Conservation (phyloP, 2,888 invertebrate genomes). For the Belgica antarctica region DNA sequence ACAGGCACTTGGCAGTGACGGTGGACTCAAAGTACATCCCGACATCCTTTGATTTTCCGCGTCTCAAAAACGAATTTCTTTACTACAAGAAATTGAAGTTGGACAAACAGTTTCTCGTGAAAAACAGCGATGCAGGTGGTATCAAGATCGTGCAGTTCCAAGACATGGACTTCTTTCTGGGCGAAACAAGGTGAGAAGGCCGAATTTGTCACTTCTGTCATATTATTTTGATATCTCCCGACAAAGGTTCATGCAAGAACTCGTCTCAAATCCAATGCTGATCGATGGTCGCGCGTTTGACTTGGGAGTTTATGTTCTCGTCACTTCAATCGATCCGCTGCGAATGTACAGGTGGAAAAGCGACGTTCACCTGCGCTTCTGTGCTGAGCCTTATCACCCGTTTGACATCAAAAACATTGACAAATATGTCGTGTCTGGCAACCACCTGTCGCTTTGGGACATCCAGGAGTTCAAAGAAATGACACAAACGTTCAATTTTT, state of each 20-base stretch:
- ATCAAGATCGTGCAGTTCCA: background rate
- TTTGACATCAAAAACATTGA: background rate
- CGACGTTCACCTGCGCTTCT: constrained; percentile 20
- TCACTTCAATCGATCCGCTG: constrained; percentile 28
- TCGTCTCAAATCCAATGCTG: background rate
- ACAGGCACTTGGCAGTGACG: constrained; percentile 20
- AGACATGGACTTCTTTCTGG: background rate
- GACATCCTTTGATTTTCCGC: constrained; percentile 29
- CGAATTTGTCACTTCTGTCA: background rate
- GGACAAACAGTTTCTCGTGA: background rate
- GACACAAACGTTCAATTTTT: background rate
- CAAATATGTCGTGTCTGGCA: background rate
- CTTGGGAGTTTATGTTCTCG: constrained; percentile 25
- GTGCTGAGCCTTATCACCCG: constrained; percentile 13
- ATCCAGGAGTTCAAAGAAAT: background rate
- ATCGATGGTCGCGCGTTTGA: constrained; percentile 34
- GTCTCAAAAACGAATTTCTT: constrained; percentile 35
- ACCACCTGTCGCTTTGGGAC: background rate
- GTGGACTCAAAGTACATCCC: constrained; percentile 19
- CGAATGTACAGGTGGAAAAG: constrained; percentile 21
- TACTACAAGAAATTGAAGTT: background rate
- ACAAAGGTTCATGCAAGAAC: constrained; percentile 12
- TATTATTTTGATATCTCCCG: no score
- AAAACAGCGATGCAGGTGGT: constrained; percentile 25
- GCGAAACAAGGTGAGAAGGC: background rate